Evolutionary conservation across 2,888 invertebrate genomes (phyloP).

Genomic region (Leptopilina myrica): DNA sequence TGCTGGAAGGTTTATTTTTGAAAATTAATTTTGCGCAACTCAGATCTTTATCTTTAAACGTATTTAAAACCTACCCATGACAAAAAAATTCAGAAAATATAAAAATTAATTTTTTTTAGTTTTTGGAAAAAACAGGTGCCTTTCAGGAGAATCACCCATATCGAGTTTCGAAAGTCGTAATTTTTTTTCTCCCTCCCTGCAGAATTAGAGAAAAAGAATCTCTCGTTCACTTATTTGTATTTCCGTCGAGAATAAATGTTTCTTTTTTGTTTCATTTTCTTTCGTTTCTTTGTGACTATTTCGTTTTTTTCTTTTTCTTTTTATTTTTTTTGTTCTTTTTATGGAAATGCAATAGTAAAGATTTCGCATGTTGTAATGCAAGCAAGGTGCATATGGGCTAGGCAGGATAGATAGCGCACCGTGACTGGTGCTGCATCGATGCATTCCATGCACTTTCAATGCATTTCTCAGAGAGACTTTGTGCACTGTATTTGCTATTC

Average conservation of each 20-base stretch:
- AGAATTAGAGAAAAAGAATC: too few species aligned
- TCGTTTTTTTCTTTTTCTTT: neutral
- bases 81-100: too few species aligned
- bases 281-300: neutral
- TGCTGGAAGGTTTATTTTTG: too few species aligned
- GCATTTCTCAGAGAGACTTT: constrained; percentile 71
- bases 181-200: too few species aligned
- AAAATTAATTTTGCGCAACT: too few species aligned
- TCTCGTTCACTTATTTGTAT: neutral
- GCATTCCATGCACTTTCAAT: constrained; percentile 73
- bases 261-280: neutral
- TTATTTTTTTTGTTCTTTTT: neutral
- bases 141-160: too few species aligned
- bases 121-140: too few species aligned
- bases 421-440: constrained; percentile 59
- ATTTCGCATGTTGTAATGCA: constrained; percentile 13
- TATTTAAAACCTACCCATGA: too few species aligned
- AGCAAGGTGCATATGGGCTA: constrained; percentile 47
- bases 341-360: constrained; percentile 5
- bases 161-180: too few species aligned
- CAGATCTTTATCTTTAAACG: too few species aligned
- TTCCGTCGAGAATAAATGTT: neutral
- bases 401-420: constrained; percentile 63
- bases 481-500: constrained; percentile 72
- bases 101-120: too few species aligned